phyloP scores from a whole-genome alignment of 2,888 invertebrate species.

The Amblyjoppa fuscipennis region DNA sequence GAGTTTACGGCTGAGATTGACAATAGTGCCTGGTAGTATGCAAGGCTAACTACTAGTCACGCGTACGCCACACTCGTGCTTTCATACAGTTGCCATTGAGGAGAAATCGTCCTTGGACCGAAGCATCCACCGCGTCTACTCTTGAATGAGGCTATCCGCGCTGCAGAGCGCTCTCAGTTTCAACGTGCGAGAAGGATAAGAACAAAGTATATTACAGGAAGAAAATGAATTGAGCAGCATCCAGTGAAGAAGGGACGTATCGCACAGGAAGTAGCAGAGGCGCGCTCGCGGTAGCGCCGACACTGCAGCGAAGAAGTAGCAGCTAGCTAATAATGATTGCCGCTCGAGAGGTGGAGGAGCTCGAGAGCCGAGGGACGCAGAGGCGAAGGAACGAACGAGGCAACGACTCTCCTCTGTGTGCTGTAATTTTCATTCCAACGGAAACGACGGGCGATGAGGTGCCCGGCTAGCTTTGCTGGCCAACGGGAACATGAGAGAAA shows the following conservation, averaged over 20 bases:
- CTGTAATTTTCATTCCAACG: constrained; percentile 78
- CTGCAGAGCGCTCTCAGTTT: constrained; percentile 10
- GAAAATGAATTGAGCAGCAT: neutral
- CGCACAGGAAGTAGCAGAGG: constrained; percentile 10
- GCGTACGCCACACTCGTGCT: constrained; percentile 22
- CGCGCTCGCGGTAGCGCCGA: constrained; percentile 41
- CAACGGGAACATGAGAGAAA: constrained; percentile 63
- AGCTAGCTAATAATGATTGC: constrained; percentile 62
- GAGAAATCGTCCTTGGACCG: constrained; percentile 60
- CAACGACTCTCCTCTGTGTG: constrained; percentile 54
- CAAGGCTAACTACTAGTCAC: constrained; percentile 34
- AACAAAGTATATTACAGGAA: constrained; percentile 7
- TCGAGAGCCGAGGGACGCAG: constrained; percentile 8
- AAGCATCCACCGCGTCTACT: constrained; percentile 51
- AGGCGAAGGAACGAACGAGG: constrained; percentile 24
- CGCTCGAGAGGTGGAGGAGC: constrained; percentile 28
- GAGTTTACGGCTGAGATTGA: neutral
- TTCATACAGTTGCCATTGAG: constrained; percentile 53
- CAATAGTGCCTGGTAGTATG: constrained; percentile 24
- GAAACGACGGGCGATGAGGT: constrained; percentile 71
- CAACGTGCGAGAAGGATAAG: neutral
- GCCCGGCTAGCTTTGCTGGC: constrained; percentile 33
- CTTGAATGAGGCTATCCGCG: neutral
- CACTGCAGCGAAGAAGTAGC: constrained; percentile 32
- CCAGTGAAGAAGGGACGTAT: constrained; percentile 9